Percentiles rank a stretch among this genome's conserved stretches.
These are phyloP conservation scores for Poecilia wingei DNA, from an alignment of 2,797 vertebrate species.

Conservation along the genomic window DNA sequence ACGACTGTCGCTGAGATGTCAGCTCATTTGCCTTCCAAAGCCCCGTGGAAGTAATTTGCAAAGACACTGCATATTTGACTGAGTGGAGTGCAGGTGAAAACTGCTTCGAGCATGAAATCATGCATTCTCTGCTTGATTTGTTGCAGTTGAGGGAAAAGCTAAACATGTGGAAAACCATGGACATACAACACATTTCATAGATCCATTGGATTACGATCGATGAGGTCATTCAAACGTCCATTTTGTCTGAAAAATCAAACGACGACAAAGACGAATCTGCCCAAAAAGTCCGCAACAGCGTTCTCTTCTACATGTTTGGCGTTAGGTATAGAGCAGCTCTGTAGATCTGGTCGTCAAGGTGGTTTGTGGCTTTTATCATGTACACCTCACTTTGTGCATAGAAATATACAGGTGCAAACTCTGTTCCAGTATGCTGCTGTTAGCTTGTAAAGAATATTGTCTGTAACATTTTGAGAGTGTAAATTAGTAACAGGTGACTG, in stretches of 20 bases:
- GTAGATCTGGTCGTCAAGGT: slow-evolving; percentile 58
- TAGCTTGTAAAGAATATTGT: slow-evolving; percentile 67
- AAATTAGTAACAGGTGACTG: slow-evolving; percentile 55
- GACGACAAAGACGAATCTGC: slow-evolving; percentile 32
- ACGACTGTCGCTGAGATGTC: slow-evolving; percentile 28
- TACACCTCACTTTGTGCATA: slow-evolving; percentile 67
- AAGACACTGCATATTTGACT: slow-evolving; percentile 38
- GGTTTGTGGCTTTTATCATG: slow-evolving; percentile 57
- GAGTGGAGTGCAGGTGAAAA: slow-evolving; percentile 31
- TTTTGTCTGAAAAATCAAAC: slow-evolving; percentile 27
- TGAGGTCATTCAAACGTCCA: slow-evolving; percentile 2
- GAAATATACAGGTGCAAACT: slow-evolving; percentile 46
- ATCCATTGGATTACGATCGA: slow-evolving; percentile 9
- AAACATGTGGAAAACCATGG: slow-evolving; percentile 17
- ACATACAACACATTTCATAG: not conserved
- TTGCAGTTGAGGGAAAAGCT: slow-evolving; percentile 26
- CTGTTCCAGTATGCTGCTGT: slow-evolving; percentile 54
- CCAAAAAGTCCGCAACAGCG: not conserved
- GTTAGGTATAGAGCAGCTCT: slow-evolving; percentile 49
- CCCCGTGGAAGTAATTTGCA: slow-evolving; percentile 36
- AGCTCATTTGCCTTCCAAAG: slow-evolving; percentile 39
- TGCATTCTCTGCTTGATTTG: not conserved
- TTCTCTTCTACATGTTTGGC: slow-evolving; percentile 35
- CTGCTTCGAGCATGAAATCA: slow-evolving; percentile 20
- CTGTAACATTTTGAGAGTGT: slow-evolving; percentile 68